Evolutionary conservation across 2,113 vertebrate species (phyloP).

Genomic region (Brachypteracias leptosomus): DNA sequence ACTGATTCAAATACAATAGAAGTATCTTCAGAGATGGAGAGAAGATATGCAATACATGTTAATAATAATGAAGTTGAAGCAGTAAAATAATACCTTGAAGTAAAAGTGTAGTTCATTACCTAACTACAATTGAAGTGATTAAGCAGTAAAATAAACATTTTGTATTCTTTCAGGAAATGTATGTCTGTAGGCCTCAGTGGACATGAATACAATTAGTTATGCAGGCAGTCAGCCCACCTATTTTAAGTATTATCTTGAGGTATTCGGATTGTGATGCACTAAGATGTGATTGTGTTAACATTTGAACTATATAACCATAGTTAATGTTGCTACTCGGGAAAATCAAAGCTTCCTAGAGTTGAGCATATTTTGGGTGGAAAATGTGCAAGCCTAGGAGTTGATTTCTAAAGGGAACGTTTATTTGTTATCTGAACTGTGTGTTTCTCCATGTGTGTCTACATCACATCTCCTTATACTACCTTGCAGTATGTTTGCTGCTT

Average conservation of each 20-base stretch:
- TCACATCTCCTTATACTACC: neutral
- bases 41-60: neutral
- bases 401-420: neutral
- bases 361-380: neutral
- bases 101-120: neutral
- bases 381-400: neutral
- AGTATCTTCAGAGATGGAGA: neutral
- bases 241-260: neutral
- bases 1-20: neutral
- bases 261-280: neutral
- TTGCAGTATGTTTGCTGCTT: neutral
- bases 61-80: neutral
- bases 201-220: neutral
- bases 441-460: neutral
- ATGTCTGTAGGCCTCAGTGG: neutral
- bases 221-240: neutral
- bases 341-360: neutral
- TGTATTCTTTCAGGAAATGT: neutral
- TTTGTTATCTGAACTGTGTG: neutral
- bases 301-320: neutral
- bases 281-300: neutral
- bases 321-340: neutral
- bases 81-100: neutral
- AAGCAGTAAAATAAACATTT: neutral
- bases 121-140: neutral